Evolutionary conservation across 2,113 vertebrate species (phyloP).

Genomic region (Glaucomys volans): DNA sequence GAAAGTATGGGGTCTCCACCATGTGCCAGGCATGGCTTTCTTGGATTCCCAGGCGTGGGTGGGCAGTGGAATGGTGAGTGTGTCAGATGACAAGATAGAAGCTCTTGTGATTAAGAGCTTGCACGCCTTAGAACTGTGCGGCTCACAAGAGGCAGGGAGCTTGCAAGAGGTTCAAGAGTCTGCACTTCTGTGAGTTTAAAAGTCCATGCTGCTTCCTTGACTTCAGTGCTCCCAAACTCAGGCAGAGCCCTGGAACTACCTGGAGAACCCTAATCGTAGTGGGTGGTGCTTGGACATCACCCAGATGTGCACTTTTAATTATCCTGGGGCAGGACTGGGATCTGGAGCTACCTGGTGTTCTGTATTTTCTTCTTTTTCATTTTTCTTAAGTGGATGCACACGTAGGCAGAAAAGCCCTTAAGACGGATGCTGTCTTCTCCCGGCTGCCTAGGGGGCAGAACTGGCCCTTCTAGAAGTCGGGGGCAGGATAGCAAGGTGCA

Average conservation of each 20-base stretch:
- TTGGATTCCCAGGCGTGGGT: neutral
- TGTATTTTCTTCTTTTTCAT: neutral
- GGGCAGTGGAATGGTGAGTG: neutral
- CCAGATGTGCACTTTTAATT: fast-evolving
- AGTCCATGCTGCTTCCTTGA: neutral
- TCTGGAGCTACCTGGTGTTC: fast-evolving
- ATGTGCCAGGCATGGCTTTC: fast-evolving
- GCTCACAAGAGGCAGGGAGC: neutral
- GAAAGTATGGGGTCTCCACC: neutral
- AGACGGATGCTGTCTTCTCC: neutral
- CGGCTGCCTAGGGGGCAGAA: fast-evolving
- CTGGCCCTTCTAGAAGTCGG: neutral
- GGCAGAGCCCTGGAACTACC: neutral
- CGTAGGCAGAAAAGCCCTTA: neutral
- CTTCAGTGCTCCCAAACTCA: neutral
- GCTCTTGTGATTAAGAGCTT: neutral
- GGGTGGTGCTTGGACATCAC: too few relatives aligned
- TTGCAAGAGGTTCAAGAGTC: too few relatives aligned
- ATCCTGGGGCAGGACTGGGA: too few relatives aligned
- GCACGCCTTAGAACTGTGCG: neutral
- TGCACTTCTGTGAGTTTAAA: neutral
- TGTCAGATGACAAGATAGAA: neutral
- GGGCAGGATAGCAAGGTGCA: neutral
- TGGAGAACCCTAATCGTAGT: neutral
- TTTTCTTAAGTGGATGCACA: neutral